Base-by-base conservation (phyloP, 2,113 vertebrate genomes). In the Sebastes schlegelii region DNA sequence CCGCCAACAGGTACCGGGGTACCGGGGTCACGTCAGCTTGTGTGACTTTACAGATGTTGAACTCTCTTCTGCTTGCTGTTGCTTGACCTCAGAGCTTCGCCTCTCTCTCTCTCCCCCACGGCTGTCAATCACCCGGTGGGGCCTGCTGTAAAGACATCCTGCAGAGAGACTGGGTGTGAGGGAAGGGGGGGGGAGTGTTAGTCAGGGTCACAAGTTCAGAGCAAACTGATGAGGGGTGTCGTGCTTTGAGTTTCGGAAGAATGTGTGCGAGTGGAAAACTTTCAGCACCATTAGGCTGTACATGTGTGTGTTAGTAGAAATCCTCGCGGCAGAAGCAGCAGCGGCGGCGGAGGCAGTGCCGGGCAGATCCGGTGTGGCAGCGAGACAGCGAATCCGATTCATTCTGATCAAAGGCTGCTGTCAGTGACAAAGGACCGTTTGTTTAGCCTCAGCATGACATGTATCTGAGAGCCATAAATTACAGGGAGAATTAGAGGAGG, bases 351-450 rank as follows among this genome's bases (percentile, higher is more conserved):
- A 34, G 34, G 34, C 26, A 68, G 77, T 49, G 72, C 9, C 5
- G 87, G 83, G 71, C 80, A 92, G 91, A 93, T 92, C 88, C 66
- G 67, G 85, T 86, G 79, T 67, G 21, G 84, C 80, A 86, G 83
- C 79, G 16, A 89, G 89, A 93, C 87, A 89, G 85, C 70, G 70
- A 91, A 92, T 92, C 88, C 74, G 85, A 92, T 89, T 91, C 91
- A 89, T 85, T 60, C 69, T 92, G 93, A 94, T 94, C 94, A 94
- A 94, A 94, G 92, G 84, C 89, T 87, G 85, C 88, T 89, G 91
- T 84, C 92, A 80, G 87, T 70, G 92, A 93, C 93, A 94, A 94
- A 93, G 90, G 88, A 88, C 40, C 82, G 89, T 92, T 94, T 94
- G 92, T 95, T 91, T 93, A 90, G 90, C 88, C 89, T 83, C 79